Evolutionary conservation across 2,888 invertebrate species (phyloP).

Genomic region (Timema podura): DNA sequence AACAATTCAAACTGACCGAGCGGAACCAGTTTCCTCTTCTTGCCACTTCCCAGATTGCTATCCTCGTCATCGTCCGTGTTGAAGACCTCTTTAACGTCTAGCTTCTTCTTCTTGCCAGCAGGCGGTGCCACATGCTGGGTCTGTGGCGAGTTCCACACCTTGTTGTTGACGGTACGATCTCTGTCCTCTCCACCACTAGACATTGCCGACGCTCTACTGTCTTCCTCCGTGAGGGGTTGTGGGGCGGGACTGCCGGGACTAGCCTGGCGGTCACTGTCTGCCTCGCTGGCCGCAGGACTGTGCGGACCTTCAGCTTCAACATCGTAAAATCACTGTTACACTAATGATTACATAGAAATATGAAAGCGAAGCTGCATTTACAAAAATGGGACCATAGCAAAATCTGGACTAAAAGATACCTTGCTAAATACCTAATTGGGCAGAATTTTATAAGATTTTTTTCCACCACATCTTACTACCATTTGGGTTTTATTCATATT

Average conservation of each 20-base stretch:
- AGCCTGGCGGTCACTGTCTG: not conserved
- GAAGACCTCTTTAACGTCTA: conserved; percentile 79
- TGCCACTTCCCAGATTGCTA: conserved; percentile 48
- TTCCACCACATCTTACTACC: too few relatives aligned
- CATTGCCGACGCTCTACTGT: conserved; percentile 27
- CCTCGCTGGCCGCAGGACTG: not conserved
- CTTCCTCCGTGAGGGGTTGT: conserved; percentile 26
- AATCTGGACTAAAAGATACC: too few relatives aligned
- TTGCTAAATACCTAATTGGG: too few relatives aligned
- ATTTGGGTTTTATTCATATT: too few relatives aligned
- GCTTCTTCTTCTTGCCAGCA: conserved; percentile 57
- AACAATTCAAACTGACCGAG: conserved; percentile 50
- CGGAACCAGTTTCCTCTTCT: conserved; percentile 76
- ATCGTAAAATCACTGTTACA: too few relatives aligned
- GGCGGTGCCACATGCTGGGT: conserved; percentile 13
- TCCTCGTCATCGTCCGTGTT: conserved; percentile 78
- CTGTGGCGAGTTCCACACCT: conserved; percentile 7
- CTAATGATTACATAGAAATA: too few relatives aligned
- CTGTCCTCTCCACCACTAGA: conserved; percentile 29
- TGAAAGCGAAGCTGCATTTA: too few relatives aligned
- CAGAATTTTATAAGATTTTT: too few relatives aligned
- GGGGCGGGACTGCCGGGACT: not conserved
- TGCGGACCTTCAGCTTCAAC: not conserved
- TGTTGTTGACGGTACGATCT: not conserved
- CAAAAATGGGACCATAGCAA: too few relatives aligned